Evolutionary conservation across 2,888 invertebrate species (phyloP).

Genomic region (Hydriomena furcata): DNA sequence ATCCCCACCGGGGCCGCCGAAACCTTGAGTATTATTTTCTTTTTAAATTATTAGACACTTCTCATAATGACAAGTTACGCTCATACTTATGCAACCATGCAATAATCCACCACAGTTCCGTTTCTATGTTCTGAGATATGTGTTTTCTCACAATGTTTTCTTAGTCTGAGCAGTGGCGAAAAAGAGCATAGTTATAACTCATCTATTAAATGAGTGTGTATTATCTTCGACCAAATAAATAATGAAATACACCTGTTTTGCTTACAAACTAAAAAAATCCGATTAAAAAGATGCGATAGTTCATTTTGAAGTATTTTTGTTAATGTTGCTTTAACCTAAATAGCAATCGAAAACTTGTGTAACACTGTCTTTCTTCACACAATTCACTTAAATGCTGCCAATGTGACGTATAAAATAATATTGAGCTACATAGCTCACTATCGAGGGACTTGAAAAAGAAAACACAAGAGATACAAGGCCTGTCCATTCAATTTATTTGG

Average conservation of each 20-base stretch:
- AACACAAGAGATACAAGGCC: constrained; percentile 18
- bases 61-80: constrained; percentile 9
- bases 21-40: constrained; percentile 55
- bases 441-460: constrained; percentile 20
- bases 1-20: constrained; percentile 80
- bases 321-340: background rate
- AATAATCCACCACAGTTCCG: background rate
- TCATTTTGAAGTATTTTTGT: background rate
- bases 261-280: constrained; percentile 15
- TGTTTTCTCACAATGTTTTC: constrained; percentile 6
- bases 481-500: constrained; percentile 26
- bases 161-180: background rate
- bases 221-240: constrained; percentile 31
- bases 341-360: background rate
- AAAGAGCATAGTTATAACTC: background rate
- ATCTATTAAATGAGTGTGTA: background rate
- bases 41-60: constrained; percentile 36
- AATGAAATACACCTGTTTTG: constrained; percentile 12
- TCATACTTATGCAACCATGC: constrained; percentile 5
- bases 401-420: constrained; percentile 8
- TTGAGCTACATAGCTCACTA: constrained; percentile 10
- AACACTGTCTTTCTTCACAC: background rate
- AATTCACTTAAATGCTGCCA: constrained; percentile 8
- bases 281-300: background rate
- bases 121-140: too few relatives aligned